Percentiles rank a stretch among this genome's conserved stretches.
Conservation (phyloP, 2,888 invertebrate species). For the Deilephila elpenor region DNA sequence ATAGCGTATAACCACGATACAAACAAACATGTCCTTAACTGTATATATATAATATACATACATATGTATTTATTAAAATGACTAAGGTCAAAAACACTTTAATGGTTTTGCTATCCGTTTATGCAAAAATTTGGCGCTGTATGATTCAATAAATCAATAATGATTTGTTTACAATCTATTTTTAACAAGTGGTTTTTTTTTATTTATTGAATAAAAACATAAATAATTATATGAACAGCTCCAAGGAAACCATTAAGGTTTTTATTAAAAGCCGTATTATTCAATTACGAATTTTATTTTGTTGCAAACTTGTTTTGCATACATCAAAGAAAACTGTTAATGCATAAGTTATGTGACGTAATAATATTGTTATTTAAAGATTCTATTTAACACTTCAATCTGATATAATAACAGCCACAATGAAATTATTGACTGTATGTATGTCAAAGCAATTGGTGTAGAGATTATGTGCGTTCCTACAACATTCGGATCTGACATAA, state of each 20-base stretch:
- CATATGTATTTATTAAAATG: conserved; percentile 16
- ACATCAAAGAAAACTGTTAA: no score
- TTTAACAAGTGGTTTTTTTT: background rate
- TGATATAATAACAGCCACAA: no score
- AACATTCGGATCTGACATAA: background rate
- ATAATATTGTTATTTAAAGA: no score
- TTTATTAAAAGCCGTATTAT: background rate
- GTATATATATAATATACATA: background rate
- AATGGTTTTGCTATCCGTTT: background rate
- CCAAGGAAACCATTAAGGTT: no score
- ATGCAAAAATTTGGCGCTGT: conserved; percentile 3
- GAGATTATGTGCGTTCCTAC: no score
- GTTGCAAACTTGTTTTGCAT: background rate
- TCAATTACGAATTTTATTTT: background rate
- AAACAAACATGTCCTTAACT: conserved; percentile 10
- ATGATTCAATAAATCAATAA: background rate
- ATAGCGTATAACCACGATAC: background rate
- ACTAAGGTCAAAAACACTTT: conserved; percentile 12
- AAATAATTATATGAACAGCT: no score
- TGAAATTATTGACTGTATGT: no score
- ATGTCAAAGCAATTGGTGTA: no score
- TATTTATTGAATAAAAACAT: no score
- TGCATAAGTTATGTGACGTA: no score
- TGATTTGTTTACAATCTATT: background rate
- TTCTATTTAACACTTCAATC: no score